phyloP scores from a whole-genome alignment of 2,113 vertebrate genomes.

The Rhabdomys dilectus region DNA sequence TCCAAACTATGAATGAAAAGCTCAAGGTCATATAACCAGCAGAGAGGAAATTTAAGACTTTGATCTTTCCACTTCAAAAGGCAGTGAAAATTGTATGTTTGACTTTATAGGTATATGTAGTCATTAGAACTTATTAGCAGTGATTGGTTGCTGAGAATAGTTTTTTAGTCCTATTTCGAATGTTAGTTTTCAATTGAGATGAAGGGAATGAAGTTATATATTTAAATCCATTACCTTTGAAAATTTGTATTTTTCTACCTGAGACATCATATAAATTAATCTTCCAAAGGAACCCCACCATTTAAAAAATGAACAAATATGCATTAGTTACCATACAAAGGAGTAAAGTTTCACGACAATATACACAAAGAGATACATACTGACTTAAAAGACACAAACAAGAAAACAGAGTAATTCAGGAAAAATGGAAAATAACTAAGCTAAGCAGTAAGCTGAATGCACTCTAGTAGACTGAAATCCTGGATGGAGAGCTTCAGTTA shows the following conservation, averaged over 20 bases:
- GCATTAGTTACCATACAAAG: constrained; percentile 25
- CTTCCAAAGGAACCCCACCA: not conserved
- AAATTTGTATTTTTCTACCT: constrained; percentile 35
- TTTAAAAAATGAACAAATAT: not conserved
- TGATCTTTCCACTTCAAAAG: too few relatives aligned
- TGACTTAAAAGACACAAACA: not conserved
- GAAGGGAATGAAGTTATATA: not conserved
- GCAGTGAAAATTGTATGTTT: too few relatives aligned
- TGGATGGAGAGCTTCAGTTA: not conserved
- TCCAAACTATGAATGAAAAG: not conserved
- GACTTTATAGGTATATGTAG: too few relatives aligned
- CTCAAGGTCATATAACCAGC: not conserved
- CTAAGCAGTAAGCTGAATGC: not conserved
- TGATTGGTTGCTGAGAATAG: too few relatives aligned
- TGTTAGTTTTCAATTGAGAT: not conserved
- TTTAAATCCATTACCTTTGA: not conserved
- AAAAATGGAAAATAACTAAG: not conserved
- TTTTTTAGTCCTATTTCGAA: too few relatives aligned
- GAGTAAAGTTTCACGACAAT: not conserved
- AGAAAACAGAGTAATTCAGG: not conserved
- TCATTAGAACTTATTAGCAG: too few relatives aligned
- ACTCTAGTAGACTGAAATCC: not conserved
- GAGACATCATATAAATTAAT: constrained; percentile 13
- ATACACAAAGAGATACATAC: not conserved
- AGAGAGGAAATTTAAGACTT: not conserved